Evolutionary conservation across 37 sponge, comb jelly and placozoan species (phyloP), one percentile per base, ranked within the genome.

Genomic region (Tethya wilhelma): DNA sequence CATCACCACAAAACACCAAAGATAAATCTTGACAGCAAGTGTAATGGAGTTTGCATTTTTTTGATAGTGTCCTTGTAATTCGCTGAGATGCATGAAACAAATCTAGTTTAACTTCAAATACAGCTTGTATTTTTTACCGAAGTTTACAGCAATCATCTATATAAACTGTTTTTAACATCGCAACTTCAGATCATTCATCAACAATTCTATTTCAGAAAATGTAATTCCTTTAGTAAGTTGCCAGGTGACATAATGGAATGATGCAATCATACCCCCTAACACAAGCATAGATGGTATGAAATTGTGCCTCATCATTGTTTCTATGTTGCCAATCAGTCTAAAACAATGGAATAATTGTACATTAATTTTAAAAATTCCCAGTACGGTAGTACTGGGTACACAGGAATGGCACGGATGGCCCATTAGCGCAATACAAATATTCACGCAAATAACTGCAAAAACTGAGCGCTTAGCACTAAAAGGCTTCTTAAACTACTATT

Each of bases 31-130:
- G 44, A 30, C 69, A 17, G 31, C 69, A 76, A 14, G 23, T n/a
- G 1, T 22, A 12, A 31, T 28, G 19, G 30, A 67, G 70, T 22
- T 14, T 17, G 43, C 53, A 38, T n/a, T 33, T 38, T 75, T n/a
- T 69, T 84, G 29, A 22, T 45, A 76, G 11, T 28, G 77, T 75
- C 20, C 44, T 34, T 38, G 85, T 76, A 1, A 84, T 69, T n/a
- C 85, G 23, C 38, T 84, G 85, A 1, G 59, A 46, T 28, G 85
- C 85, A 84, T 84, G 85, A 68, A 84, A 84, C n/a, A 84, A 20
- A 36, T 76, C 77, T 29, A 84, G 45, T 60, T 84, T 84, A 20
- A 84, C 71, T 36, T 2, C 28, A 32, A 84, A 57, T 28, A 79
- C 80, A 31, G 67, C 32, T 55, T 44, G 31, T 67, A 75, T 75